Conservation (phyloP, 2,888 invertebrate species). For the Orthosia gracilis region DNA sequence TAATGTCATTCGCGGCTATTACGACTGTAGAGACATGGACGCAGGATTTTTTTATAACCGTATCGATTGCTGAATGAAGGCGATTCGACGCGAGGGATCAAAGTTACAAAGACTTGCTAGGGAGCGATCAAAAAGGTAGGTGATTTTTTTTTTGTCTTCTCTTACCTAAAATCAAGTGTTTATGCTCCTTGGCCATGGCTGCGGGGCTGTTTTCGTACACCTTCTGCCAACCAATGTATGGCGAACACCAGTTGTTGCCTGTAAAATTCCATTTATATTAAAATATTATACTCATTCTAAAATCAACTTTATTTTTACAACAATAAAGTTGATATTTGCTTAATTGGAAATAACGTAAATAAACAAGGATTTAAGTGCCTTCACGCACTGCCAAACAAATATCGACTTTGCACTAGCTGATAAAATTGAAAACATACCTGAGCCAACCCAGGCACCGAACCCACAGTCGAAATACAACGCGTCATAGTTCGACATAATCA, state of each 20-base stretch:
- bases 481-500: slow-evolving; percentile 97
- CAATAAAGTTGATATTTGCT: slow-evolving; percentile 1
- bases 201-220: slow-evolving; percentile 95
- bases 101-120: not conserved
- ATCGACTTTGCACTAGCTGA: not conserved
- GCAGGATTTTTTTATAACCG: no score
- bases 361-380: not conserved
- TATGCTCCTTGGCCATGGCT: slow-evolving; percentile 89
- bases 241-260: slow-evolving; percentile 97
- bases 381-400: not conserved
- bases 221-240: slow-evolving; percentile 97
- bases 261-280: slow-evolving; percentile 1
- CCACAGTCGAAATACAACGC: slow-evolving; percentile 97
- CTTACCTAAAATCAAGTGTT: slow-evolving; percentile 90
- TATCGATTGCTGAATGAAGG: not conserved
- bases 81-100: not conserved
- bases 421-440: slow-evolving; percentile 78
- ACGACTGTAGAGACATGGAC: no score
- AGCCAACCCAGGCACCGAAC: slow-evolving; percentile 95
- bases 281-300: not conserved
- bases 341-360: not conserved
- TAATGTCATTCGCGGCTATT: no score
- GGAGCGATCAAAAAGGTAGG: not conserved
- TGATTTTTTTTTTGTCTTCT: not conserved
- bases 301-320: not conserved